Base-by-base conservation (phyloP, 2,113 vertebrate species). In the Gymnobelideus leadbeateri region DNA sequence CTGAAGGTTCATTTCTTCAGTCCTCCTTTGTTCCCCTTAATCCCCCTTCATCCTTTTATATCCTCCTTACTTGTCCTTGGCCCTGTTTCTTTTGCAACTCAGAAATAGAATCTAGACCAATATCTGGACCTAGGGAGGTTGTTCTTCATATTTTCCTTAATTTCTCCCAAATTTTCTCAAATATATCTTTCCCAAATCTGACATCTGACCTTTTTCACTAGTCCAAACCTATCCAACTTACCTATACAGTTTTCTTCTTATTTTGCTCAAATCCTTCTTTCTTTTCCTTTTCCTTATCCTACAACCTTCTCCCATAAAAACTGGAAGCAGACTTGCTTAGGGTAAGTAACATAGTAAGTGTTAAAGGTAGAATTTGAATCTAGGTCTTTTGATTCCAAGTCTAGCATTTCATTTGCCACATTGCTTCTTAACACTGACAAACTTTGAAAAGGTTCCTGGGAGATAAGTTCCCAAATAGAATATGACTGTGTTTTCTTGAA, bases 341-440 rank as follows among this genome's bases (percentile, higher is more conserved):
- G 37, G 25, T 93, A 55, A 95, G n/a, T 94, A 46, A 90, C 54
- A 55, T 8, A 55, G 6, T 95, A 50, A 19, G 11, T 92, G 24
- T n/a, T 53, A 0, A 21, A 92, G 7, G 24, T 95, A 46, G 84
- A 49, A 61, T 94, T 92, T 94, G 53, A 91, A 89, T 50, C 95
- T 51, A 94, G 46, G 3, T 43, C 93, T 95, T 50, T 51, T 94
- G 24, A 51, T 54, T 94, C 47, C 14, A 43, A 53, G 0, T 50
- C 16, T 90, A 9, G 49, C 16, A 89, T 92, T 97, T 89, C 61
- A 52, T 93, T 92, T 57, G 49, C 11, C 24, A 93, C 50, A 52
- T 55, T 89, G 92, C 47, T 95, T 92, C 91, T 57, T 54, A 68
- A 55, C 25, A 9, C 54, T n/a, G 31, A 16, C 37, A 31, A 16